phyloP scores from a whole-genome alignment of 2,888 invertebrate species.

The Mallateleia sp. region DNA sequence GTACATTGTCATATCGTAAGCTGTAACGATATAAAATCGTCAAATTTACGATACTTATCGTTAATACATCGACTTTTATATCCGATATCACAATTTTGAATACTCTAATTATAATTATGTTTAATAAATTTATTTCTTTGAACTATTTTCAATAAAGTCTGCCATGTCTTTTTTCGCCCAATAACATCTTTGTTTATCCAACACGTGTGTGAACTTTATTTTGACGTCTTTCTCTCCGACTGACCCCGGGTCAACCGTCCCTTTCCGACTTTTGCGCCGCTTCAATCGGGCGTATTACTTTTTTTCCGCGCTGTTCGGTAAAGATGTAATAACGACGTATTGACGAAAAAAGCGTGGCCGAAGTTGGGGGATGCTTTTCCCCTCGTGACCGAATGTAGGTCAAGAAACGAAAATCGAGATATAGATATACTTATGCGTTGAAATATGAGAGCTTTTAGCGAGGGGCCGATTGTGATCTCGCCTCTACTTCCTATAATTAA shows the following conservation, averaged over 20 bases:
- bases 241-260: slow-evolving; percentile 44
- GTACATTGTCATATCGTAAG: too few species aligned
- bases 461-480: slow-evolving; percentile 55
- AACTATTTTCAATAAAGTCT: too few species aligned
- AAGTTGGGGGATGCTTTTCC: slow-evolving; percentile 32
- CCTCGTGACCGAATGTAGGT: slow-evolving; percentile 63
- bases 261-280: slow-evolving; percentile 17
- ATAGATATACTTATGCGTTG: slow-evolving; percentile 51
- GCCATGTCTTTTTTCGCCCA: too few species aligned
- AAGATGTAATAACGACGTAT: slow-evolving; percentile 52
- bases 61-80: too few species aligned
- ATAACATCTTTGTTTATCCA: too few species aligned
- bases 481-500: slow-evolving; percentile 48
- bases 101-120: too few species aligned
- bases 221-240: background rate
- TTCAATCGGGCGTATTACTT: slow-evolving; percentile 29
- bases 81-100: too few species aligned
- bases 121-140: too few species aligned
- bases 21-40: too few species aligned
- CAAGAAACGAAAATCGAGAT: slow-evolving; percentile 68
- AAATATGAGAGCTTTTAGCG: slow-evolving; percentile 55
- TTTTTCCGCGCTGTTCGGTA: slow-evolving; percentile 24
- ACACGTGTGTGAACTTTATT: too few species aligned
- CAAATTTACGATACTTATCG: too few species aligned
- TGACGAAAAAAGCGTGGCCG: slow-evolving; percentile 39